Base-by-base conservation (phyloP, 2,113 vertebrate genomes). In the Colaptes auratus region DNA sequence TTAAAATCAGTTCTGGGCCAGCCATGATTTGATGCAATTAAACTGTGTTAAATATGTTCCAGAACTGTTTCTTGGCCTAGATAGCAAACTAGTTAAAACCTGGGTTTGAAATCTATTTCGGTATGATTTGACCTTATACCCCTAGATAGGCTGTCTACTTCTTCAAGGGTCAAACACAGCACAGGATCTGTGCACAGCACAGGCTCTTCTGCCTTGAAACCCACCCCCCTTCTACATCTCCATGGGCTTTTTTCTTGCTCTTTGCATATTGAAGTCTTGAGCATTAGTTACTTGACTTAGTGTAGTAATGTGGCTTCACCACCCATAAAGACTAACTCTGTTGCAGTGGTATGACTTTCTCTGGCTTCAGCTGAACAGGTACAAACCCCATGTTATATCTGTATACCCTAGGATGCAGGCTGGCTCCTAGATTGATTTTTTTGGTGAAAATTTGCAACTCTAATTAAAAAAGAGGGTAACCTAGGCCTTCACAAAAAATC, bases 21-120 rank as follows among this genome's bases (percentile, higher is more conserved):
- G 50, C 82, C 74, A 50, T 83, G 85, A 95, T 89, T 92, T 69
- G 93, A 94, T 95, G 86, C 20, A 19, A 91, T 94, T 95, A 92
- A 95, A 92, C 74, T 95, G 89, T 96, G 94, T 94, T 96, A 96
- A 97, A 95, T 90, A 36, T 67, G 88, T 93, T 95, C 91, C 95
- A 95, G 89, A 95, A 93, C 82, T 83, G 79, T 94, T 95, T 95
- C 88, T 90, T 96, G 95, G 95, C 96, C 94, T 91, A 95, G 88
- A 96, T 92, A 94, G 86, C 88, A 94, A 94, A 91, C 82, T 70
- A 92, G 93, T 95, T 79, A 90, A 94, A 94, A 73, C 19, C 66
- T 88, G 63, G 11, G 28, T 88, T 91, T 83, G 91, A 19, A 82
- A 86, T 75, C 91, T 92, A 64, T 95, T 92, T 91, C 15, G 69